phyloP scores from a whole-genome alignment of 2,797 vertebrate species.

The Astyanax mexicanus region DNA sequence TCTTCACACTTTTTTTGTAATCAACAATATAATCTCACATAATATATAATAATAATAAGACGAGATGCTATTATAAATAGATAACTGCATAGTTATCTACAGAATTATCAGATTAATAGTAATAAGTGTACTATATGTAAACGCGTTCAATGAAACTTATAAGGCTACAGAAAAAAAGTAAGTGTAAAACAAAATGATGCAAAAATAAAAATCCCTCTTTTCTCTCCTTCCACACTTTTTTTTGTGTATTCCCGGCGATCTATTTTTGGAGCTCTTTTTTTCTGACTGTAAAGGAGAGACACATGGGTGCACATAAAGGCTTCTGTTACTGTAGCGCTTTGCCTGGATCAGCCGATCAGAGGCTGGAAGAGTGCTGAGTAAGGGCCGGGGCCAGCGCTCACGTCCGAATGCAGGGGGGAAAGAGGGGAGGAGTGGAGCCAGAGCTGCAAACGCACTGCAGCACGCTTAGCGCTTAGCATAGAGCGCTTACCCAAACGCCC shows the following conservation, averaged over 20 bases:
- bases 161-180: background rate
- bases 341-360: constrained; percentile 84
- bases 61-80: too few relatives aligned
- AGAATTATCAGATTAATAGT: too few relatives aligned
- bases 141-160: too few relatives aligned
- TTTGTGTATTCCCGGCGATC: background rate
- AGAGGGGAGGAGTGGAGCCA: constrained; percentile 65
- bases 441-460: constrained; percentile 83
- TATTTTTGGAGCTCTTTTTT: constrained; percentile 7
- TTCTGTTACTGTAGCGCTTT: constrained; percentile 73
- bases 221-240: constrained; percentile 23
- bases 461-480: constrained; percentile 72
- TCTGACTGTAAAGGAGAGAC: constrained; percentile 19
- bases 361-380: constrained; percentile 85
- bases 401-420: constrained; percentile 82
- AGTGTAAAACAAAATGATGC: constrained; percentile 17
- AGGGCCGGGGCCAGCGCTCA: constrained; percentile 79
- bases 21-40: too few relatives aligned
- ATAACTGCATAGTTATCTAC: too few relatives aligned
- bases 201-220: background rate
- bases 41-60: too few relatives aligned
- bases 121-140: too few relatives aligned
- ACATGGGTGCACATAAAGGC: constrained; percentile 56
- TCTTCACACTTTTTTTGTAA: too few relatives aligned
- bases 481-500: constrained; percentile 59